These are phyloP conservation scores for Drosophila tristis DNA, from an alignment of 1,140 invertebrate species.

Conservation along the genomic window DNA sequence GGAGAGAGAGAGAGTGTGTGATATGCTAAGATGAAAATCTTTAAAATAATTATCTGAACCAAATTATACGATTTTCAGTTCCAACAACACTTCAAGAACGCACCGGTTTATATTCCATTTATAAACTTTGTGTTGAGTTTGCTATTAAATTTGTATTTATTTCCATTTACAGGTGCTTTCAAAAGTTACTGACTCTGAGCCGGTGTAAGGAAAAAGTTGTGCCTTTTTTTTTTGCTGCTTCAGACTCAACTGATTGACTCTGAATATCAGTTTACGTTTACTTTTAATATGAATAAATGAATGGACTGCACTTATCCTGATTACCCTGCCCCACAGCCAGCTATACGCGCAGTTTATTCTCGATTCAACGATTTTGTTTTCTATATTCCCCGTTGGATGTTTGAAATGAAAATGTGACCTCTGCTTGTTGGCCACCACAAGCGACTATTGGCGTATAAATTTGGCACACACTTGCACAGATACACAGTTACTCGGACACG, in stretches of 20 bases:
- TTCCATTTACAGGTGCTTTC: too few species aligned
- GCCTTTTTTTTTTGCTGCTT: too few species aligned
- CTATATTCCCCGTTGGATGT: constrained; percentile 40
- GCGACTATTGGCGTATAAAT: constrained; percentile 70
- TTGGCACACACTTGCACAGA: constrained; percentile 34
- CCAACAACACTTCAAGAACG: too few species aligned
- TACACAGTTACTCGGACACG: constrained; percentile 12
- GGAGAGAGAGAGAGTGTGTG: not conserved
- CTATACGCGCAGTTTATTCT: constrained; percentile 23
- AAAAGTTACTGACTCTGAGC: not conserved
- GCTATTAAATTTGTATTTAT: too few species aligned
- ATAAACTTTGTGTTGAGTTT: too few species aligned
- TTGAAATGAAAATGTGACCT: constrained; percentile 68
- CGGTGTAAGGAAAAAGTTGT: not conserved
- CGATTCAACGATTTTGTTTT: constrained; percentile 23
- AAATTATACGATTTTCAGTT: too few species aligned
- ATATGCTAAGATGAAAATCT: too few species aligned
- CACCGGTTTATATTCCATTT: too few species aligned
- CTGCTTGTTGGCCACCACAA: constrained; percentile 39
- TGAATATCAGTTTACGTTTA: not conserved
- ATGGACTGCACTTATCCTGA: constrained; percentile 31
- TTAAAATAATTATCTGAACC: too few species aligned
- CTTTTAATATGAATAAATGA: constrained; percentile 8
- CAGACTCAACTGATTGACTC: not conserved
- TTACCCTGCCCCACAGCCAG: constrained; percentile 11